Percentiles rank a stretch among this genome's conserved stretches.
phyloP scores from a whole-genome alignment of 2,888 invertebrate species.

The Mongoloraphidia duomilia region DNA sequence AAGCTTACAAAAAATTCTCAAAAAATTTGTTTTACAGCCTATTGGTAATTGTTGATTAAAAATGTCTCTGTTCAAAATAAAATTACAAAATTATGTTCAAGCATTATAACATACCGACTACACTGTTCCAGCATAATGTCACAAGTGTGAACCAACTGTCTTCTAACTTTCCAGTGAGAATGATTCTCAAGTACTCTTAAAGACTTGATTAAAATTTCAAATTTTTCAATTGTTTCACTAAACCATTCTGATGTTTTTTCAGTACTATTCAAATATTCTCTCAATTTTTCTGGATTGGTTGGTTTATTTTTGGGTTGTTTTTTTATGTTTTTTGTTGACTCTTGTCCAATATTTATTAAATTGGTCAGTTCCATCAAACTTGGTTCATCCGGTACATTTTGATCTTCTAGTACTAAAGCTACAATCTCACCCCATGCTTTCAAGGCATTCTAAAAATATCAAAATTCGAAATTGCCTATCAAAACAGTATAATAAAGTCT shows the following conservation, averaged over 20 bases:
- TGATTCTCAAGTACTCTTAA: constrained; percentile 41
- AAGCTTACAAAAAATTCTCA: no score
- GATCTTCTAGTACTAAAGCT: constrained; percentile 32
- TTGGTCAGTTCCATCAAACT: background rate
- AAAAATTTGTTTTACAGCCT: no score
- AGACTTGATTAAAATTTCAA: constrained; percentile 34
- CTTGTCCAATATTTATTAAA: no score
- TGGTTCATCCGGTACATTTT: constrained; percentile 17
- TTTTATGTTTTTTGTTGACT: constrained; percentile 4
- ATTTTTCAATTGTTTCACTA: constrained; percentile 37
- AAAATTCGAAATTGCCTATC: no score
- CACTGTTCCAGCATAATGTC: constrained; percentile 42
- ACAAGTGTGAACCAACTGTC: constrained; percentile 45
- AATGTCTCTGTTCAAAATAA: background rate
- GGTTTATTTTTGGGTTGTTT: background rate
- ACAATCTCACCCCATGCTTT: constrained; percentile 32
- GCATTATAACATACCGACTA: constrained; percentile 31
- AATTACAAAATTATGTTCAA: background rate
- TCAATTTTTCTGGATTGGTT: constrained; percentile 20
- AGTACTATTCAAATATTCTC: constrained; percentile 26
- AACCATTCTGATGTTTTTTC: constrained; percentile 28
- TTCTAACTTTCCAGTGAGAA: constrained; percentile 43
- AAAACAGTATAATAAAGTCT: no score
- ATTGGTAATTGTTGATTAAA: background rate
- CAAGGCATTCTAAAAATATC: constrained; percentile 27